These are phyloP conservation scores for Anoura caudifer DNA, from an alignment of 2,113 vertebrate genomes.

Conservation along the genomic window DNA sequence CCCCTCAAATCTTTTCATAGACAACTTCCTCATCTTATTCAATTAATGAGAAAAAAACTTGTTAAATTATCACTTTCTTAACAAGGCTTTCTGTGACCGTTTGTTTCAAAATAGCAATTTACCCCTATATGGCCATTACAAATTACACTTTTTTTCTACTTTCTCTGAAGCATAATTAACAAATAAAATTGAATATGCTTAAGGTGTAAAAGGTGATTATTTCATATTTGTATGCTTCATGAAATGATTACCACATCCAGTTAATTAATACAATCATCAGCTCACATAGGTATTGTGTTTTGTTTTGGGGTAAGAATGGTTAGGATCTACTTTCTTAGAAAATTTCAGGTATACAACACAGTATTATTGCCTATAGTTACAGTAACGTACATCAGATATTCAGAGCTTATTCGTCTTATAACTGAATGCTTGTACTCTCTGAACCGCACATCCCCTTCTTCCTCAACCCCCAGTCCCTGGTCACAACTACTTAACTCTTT, in stretches of 20 bases:
- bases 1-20: neutral
- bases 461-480: no score
- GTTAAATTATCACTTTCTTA: neutral
- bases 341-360: no score
- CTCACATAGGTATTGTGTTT: neutral
- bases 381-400: no score
- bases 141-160: neutral
- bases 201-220: neutral
- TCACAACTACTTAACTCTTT: no score
- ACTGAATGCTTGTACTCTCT: no score
- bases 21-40: neutral
- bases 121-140: neutral
- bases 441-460: no score
- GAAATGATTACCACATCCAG: neutral
- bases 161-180: neutral
- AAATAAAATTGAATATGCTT: neutral
- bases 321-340: neutral
- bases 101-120: neutral
- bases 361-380: no score
- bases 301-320: neutral
- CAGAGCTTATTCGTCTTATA: no score
- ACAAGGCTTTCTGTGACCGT: neutral
- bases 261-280: neutral
- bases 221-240: neutral
- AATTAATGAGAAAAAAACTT: neutral